A percentile compares a stretch with the other conserved stretches of the same genome.
Conservation (phyloP, 53 echinoderm and acorn worm genomes). For the Holothuria leucospilota region DNA sequence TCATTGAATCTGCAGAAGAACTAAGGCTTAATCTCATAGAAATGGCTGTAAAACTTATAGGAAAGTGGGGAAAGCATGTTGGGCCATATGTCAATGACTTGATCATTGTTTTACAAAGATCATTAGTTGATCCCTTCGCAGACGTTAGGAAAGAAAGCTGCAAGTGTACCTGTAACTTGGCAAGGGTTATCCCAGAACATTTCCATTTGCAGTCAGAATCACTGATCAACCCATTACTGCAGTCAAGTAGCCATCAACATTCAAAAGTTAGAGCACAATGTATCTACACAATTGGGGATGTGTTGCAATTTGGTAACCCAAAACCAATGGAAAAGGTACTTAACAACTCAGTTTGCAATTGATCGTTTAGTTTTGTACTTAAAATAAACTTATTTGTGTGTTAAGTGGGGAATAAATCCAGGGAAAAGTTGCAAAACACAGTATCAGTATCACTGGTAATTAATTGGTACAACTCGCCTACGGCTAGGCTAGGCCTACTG, state of each 20-base stretch:
- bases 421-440: too few species aligned
- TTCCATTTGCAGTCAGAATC: slow-evolving; percentile 97
- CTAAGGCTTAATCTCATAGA: slow-evolving; percentile 72
- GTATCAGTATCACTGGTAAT: too few species aligned
- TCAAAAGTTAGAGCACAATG: slow-evolving; percentile 89
- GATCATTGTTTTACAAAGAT: slow-evolving; percentile 79
- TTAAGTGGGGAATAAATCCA: too few species aligned
- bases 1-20: slow-evolving; percentile 89
- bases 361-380: too few species aligned
- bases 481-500: too few species aligned
- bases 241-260: slow-evolving; percentile 91
- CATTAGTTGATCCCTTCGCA: slow-evolving; percentile 90
- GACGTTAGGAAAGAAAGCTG: slow-evolving; percentile 94
- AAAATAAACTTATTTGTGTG: too few species aligned
- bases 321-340: slow-evolving; percentile 93
- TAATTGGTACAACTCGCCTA: too few species aligned
- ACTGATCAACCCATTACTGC: slow-evolving; percentile 80
- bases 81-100: slow-evolving; percentile 90
- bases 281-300: slow-evolving; percentile 89
- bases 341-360: too few species aligned
- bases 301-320: slow-evolving; percentile 90
- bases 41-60: slow-evolving; percentile 71
- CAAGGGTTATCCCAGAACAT: slow-evolving; percentile 91
- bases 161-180: slow-evolving; percentile 81
- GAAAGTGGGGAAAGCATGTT: slow-evolving; percentile 66